Conservation (phyloP, 2,113 vertebrate species). For the Polyodon spathula region DNA sequence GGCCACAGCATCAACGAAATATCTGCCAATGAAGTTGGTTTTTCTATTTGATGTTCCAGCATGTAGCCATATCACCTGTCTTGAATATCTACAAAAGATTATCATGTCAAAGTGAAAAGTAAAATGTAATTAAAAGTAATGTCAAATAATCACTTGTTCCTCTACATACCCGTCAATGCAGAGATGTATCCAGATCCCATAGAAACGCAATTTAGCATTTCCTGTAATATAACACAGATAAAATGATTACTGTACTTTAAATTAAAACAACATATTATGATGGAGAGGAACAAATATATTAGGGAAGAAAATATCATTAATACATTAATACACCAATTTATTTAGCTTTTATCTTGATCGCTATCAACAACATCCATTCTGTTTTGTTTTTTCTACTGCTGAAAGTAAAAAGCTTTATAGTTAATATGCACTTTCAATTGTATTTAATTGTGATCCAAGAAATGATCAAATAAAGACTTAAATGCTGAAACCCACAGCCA, state of each 20-base stretch:
- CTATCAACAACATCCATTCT: no score
- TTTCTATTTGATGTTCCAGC: neutral
- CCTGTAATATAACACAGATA: neutral
- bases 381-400: no score
- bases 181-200: neutral
- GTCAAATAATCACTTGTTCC: neutral
- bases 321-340: no score
- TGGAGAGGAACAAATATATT: no score
- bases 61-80: neutral
- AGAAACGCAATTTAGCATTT: slow-evolving; percentile 3
- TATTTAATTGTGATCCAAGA: no score
- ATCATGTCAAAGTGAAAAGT: neutral
- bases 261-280: no score
- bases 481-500: neutral
- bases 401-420: no score
- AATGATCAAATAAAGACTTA: no score
- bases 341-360: no score
- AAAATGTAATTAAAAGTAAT: neutral
- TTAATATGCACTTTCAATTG: no score
- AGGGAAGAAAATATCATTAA: no score
- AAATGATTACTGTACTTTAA: neutral
- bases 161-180: neutral
- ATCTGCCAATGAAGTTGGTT: neutral
- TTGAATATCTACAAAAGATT: neutral
- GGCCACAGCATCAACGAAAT: neutral